Evolutionary conservation across 2,113 vertebrate species (phyloP).

Genomic region (Bettongia penicillata): DNA sequence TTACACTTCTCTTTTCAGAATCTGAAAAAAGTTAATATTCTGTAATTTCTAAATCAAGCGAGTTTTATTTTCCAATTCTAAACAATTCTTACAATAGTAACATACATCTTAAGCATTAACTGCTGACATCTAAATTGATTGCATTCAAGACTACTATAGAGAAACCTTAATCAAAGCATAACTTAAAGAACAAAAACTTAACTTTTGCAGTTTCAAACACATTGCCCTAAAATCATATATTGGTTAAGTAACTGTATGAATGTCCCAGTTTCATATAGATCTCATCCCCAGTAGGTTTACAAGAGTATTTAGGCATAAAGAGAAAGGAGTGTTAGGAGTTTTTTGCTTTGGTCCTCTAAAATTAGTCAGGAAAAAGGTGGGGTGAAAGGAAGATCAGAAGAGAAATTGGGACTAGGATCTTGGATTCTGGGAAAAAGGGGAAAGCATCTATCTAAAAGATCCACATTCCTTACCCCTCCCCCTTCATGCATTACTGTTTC

Average conservation of each 20-base stretch:
- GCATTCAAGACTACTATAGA: no score
- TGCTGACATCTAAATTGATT: background rate
- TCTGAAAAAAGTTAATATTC: no score
- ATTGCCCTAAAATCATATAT: background rate
- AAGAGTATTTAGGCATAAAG: background rate
- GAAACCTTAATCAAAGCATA: background rate
- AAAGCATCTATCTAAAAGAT: no score
- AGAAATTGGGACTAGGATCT: no score
- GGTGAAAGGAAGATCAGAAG: background rate
- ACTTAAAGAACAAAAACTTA: background rate
- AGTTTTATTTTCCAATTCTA: no score
- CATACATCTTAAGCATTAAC: background rate
- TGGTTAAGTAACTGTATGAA: background rate
- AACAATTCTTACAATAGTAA: no score
- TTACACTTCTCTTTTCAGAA: no score
- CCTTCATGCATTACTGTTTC: no score
- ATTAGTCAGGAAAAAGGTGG: background rate
- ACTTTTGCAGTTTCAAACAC: background rate
- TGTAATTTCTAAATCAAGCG: no score
- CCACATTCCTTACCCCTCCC: no score
- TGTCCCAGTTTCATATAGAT: background rate
- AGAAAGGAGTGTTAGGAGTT: no score
- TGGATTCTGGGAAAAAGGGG: no score
- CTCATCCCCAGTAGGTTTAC: background rate
- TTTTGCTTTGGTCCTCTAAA: background rate